Percentiles rank a stretch among this genome's conserved stretches.
These are phyloP conservation scores for Gallinago stenura DNA, from an alignment of 2,797 vertebrate species.

Conservation along the genomic window DNA sequence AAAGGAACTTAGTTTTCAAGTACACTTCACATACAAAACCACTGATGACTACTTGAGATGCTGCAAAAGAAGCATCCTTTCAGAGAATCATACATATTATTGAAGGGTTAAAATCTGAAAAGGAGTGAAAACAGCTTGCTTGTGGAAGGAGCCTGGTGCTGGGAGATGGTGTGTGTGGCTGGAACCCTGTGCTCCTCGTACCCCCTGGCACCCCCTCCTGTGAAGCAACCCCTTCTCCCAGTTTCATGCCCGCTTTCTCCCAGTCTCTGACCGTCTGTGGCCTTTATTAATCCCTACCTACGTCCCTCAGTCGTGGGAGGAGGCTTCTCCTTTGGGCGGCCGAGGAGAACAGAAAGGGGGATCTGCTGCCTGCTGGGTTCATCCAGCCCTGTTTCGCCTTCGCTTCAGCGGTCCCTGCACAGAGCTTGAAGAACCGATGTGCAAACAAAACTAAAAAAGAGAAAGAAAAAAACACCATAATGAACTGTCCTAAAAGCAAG, in stretches of 20 bases:
- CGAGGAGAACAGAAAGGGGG: background rate
- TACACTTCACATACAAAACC: background rate
- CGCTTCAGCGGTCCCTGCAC: background rate
- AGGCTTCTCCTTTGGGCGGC: background rate
- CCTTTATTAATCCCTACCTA: background rate
- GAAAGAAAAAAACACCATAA: rapidly evolving
- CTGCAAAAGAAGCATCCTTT: background rate
- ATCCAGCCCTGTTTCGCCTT: background rate
- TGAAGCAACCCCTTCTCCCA: background rate
- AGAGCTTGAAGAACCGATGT: background rate
- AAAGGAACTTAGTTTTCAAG: background rate
- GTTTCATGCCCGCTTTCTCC: background rate
- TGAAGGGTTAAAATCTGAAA: background rate
- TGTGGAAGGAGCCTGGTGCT: background rate
- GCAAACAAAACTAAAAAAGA: background rate
- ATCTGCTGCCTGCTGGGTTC: background rate
- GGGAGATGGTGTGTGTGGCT: too few relatives aligned
- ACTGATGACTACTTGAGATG: rapidly evolving
- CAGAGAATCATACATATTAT: rapidly evolving
- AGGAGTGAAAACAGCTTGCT: background rate
- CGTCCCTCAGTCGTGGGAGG: rapidly evolving
- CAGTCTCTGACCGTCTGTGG: rapidly evolving
- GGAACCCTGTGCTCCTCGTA: rapidly evolving
- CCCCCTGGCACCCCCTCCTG: rapidly evolving
- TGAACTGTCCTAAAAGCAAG: background rate